Evolutionary conservation across 92 coral and sea anemone species (phyloP).

Genomic region (Epizoanthus illoricatus): DNA sequence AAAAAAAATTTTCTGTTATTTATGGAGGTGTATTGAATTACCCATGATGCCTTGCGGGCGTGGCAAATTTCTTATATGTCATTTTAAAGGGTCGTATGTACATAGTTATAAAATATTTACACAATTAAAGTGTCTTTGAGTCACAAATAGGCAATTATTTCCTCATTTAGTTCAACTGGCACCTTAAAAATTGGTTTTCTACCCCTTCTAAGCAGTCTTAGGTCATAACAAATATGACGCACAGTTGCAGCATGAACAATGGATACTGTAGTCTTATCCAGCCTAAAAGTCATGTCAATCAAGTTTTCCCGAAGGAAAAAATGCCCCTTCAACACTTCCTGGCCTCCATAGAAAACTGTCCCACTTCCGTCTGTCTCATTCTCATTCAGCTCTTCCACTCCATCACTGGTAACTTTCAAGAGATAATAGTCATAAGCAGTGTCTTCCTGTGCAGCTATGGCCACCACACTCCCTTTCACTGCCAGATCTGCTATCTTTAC

Average conservation of each 20-base stretch:
- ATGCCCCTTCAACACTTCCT: conserved; percentile 10
- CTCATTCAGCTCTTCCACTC: conserved; percentile 7
- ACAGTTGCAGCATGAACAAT: conserved; percentile 43
- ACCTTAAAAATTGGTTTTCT: conserved; percentile 47
- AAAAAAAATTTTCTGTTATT: no score
- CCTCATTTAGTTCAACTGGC: conserved; percentile 42
- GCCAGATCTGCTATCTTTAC: background rate
- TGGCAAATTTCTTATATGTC: no score
- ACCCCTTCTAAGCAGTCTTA: conserved; percentile 32
- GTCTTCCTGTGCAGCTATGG: conserved; percentile 11
- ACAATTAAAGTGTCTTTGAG: background rate
- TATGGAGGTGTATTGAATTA: no score
- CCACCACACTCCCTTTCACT: conserved; percentile 15
- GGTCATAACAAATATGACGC: conserved; percentile 41
- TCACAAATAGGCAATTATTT: conserved; percentile 41
- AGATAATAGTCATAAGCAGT: background rate
- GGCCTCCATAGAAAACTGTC: background rate
- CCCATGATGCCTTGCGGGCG: no score
- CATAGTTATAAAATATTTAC: no score
- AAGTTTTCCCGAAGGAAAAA: background rate
- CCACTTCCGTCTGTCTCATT: background rate
- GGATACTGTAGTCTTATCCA: conserved; percentile 15
- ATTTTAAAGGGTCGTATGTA: background rate
- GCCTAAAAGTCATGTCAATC: background rate
- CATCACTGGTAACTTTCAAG: conserved; percentile 7